Evolutionary conservation across 2,888 invertebrate genomes (phyloP).

Genomic region (Nomada flava): DNA sequence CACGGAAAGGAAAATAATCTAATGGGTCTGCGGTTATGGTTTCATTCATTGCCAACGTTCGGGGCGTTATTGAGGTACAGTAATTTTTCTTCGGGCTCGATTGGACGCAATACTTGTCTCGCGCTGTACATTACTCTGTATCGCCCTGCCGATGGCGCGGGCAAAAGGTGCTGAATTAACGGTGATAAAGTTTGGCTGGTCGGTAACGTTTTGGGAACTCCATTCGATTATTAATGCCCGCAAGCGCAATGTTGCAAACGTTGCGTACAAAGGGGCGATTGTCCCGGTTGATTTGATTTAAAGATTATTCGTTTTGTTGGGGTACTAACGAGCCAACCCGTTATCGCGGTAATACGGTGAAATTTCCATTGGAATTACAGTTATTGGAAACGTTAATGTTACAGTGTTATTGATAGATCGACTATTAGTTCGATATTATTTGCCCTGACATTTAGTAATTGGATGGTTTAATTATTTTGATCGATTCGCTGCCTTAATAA

Average conservation of each 20-base stretch:
- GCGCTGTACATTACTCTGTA: too few species aligned
- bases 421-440: conserved; percentile 54
- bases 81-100: background rate
- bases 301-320: background rate
- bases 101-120: background rate
- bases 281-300: background rate
- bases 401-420: conserved; percentile 44
- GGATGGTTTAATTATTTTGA: conserved; percentile 61
- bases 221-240: too few species aligned
- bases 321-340: background rate
- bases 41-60: background rate
- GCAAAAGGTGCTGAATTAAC: too few species aligned
- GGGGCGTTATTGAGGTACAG: background rate
- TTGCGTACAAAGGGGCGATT: background rate
- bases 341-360: conserved; percentile 4
- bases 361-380: conserved; percentile 27
- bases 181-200: too few species aligned
- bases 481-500: conserved; percentile 61
- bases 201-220: too few species aligned
- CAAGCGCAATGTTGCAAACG: too few species aligned
- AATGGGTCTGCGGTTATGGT: conserved; percentile 3
- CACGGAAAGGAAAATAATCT: conserved; percentile 20
- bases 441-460: conserved; percentile 58
- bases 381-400: conserved; percentile 27
- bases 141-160: too few species aligned